Evolutionary conservation across 2,888 invertebrate genomes (phyloP).

Genomic region (Phrixothrix hirtus): DNA sequence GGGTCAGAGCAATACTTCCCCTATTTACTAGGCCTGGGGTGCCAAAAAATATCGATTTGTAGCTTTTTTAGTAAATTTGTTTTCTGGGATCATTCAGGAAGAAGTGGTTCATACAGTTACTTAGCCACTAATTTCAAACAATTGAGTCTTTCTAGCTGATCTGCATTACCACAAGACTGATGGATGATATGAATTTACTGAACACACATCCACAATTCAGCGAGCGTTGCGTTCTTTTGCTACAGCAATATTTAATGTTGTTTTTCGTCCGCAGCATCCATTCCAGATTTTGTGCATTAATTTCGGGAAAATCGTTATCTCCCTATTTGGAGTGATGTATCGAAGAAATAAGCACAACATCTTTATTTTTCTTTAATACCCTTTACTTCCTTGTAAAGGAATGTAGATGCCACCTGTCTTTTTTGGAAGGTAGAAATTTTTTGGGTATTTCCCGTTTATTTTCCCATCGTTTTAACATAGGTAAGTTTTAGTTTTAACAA

Average conservation of each 20-base stretch:
- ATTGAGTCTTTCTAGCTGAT: too few relatives aligned
- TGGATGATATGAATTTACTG: not conserved
- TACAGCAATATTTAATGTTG: too few relatives aligned
- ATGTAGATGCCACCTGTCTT: not conserved
- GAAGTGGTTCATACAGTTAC: not conserved
- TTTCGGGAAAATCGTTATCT: not conserved
- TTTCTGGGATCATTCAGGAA: not conserved
- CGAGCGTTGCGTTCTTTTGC: not conserved
- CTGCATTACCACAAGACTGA: not conserved
- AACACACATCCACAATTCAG: not conserved
- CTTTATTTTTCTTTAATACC: not conserved
- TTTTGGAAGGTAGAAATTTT: too few relatives aligned
- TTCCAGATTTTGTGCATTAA: not conserved
- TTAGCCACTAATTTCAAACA: too few relatives aligned
- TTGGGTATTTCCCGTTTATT: too few relatives aligned
- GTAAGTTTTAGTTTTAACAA: too few relatives aligned
- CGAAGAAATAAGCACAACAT: not conserved
- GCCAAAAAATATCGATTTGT: not conserved
- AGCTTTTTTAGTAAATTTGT: not conserved
- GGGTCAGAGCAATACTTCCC: too few relatives aligned
- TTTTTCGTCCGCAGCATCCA: too few relatives aligned
- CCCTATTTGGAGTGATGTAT: not conserved
- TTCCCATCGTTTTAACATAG: too few relatives aligned
- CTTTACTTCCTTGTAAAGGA: not conserved
- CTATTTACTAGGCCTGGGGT: not conserved